Conservation (phyloP, 92 coral and sea anemone genomes). For the Umimayanthus kanabou region DNA sequence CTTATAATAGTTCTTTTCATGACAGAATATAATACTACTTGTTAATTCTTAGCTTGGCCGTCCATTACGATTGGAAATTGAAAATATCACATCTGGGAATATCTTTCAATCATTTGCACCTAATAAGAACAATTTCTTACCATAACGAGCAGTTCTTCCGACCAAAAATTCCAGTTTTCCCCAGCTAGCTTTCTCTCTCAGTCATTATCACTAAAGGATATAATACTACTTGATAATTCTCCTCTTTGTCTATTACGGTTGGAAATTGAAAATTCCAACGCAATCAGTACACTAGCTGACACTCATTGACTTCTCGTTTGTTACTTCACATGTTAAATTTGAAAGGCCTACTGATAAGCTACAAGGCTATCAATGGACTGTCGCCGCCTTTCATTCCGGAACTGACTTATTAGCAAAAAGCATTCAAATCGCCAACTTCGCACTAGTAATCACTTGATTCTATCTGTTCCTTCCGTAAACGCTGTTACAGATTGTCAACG, state of each 20-base stretch:
- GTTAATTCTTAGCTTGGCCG: not conserved
- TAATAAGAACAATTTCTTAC: not conserved
- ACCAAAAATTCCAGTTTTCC: not conserved
- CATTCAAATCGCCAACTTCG: not conserved
- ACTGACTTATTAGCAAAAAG: not conserved
- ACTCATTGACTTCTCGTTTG: not conserved
- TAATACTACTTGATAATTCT: not conserved
- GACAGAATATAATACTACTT: too few species aligned
- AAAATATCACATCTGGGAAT: too few species aligned
- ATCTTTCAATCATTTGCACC: not conserved
- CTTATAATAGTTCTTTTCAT: not conserved
- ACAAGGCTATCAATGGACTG: not conserved
- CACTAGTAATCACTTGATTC: not conserved
- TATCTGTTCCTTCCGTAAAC: not conserved
- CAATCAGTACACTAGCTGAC: too few species aligned
- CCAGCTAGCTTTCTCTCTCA: not conserved
- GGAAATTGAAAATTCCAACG: not conserved
- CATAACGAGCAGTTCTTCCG: not conserved
- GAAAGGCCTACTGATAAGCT: not conserved
- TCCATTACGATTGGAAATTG: not conserved
- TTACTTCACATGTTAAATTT: too few species aligned
- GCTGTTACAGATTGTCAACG: not conserved
- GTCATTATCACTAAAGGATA: too few species aligned
- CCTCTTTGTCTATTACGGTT: not conserved
- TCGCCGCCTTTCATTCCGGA: not conserved